phyloP scores from a whole-genome alignment of 2,113 vertebrate species.

The Myrmecobius fasciatus region DNA sequence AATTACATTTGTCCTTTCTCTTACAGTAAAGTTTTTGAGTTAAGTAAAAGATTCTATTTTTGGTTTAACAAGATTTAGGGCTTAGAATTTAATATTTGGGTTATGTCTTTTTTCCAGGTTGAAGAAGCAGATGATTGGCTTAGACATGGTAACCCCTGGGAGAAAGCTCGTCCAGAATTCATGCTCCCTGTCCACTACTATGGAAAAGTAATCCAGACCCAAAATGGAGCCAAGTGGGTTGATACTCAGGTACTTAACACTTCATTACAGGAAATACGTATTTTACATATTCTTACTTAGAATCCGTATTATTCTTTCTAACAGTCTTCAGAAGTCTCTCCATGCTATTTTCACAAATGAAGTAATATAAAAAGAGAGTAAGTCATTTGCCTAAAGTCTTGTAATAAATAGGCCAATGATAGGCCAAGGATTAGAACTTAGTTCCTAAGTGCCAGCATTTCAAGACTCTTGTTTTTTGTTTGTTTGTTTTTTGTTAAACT shows the following conservation, averaged over 20 bases:
- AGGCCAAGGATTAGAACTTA: background rate
- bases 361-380: background rate
- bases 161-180: constrained; percentile 96
- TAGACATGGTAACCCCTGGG: constrained; percentile 96
- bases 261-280: fast-evolving
- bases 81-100: background rate
- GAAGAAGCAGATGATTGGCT: constrained; percentile 98
- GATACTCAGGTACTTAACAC: constrained; percentile 90
- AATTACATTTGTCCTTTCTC: background rate
- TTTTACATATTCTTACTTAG: background rate
- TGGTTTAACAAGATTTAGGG: background rate
- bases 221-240: constrained; percentile 88
- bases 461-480: background rate
- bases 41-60: background rate
- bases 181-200: constrained; percentile 98
- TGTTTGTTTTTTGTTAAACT: background rate
- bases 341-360: background rate
- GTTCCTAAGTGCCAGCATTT: background rate
- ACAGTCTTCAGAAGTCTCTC: background rate
- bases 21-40: constrained; percentile 24
- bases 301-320: background rate
- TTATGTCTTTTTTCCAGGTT: constrained; percentile 82
- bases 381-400: background rate
- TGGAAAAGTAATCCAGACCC: constrained; percentile 88
- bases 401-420: background rate